Base-by-base conservation (phyloP, 92 coral and sea anemone species). In the Parazoanthus atlanticus region DNA sequence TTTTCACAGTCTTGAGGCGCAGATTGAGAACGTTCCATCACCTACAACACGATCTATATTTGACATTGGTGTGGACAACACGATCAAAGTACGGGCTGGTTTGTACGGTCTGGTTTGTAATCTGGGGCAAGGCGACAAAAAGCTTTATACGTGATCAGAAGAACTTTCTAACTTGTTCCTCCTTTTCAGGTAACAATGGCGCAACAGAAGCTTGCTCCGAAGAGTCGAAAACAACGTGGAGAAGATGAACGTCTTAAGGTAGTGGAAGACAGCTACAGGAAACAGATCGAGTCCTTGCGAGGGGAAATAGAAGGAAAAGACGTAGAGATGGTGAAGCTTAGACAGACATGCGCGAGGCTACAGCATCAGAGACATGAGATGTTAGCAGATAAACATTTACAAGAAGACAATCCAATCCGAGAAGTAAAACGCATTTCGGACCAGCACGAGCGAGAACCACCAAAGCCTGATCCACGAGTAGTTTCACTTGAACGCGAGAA, bases 291-390 rank as follows among this genome's bases (percentile, higher is more conserved):
- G 69, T 52, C 90, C 77, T 88, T 97, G 64, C 85, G 81, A 56
- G 92, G 90, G 71, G 90, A 94, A 43, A 41, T 93, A 12, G 93
- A 90, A 74, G 89, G 92, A 69, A 97, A 94, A 87, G 96, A 97
- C 30, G 86, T 85, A 25, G 98, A 94, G 56, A 46, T 95, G 46
- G 89, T 85, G 72, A 92, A 91, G 38, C 86, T 97, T 30, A 86
- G 86, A 74, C 92, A 93, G 65, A 95, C 99, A 6, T 97, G 98
- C 82, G 78, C 90, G 33, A 84, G 93, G 46, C 86, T 97, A 38
- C 95, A 95, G 86, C 98, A 92, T 0, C 95, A 94, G 58, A 77
- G 98, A 85, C 95, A 96, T 79, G 91, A 93, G 33, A 93, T 94
- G 98, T 88, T 94, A 36, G 94, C 92, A 12, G 82, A 89, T 65